phyloP scores from a whole-genome alignment of 2,113 vertebrate species.

The Butorides virescens region DNA sequence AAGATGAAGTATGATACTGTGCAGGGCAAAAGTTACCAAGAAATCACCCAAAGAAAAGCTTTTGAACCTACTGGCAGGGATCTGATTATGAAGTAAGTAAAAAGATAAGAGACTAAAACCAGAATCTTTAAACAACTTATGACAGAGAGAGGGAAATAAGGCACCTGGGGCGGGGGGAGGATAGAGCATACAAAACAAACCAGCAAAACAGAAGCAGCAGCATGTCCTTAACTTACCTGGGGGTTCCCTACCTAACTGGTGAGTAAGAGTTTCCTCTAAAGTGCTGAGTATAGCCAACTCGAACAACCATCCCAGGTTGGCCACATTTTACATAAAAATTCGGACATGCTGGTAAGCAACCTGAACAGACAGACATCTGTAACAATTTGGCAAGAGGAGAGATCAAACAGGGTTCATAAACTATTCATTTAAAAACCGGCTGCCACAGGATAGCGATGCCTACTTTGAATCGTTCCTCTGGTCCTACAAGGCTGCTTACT shows the following conservation, averaged over 20 bases:
- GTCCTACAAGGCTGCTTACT: neutral
- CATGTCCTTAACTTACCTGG: neutral
- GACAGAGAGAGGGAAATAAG: neutral
- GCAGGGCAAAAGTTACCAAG: neutral
- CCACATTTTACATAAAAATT: neutral
- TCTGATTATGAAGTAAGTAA: neutral
- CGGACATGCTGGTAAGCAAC: neutral
- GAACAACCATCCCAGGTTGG: neutral
- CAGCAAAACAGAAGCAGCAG: neutral
- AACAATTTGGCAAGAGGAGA: neutral
- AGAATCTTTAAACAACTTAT: neutral
- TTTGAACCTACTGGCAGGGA: neutral
- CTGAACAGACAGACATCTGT: neutral
- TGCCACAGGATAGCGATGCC: neutral
- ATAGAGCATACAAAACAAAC: neutral
- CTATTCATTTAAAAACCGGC: neutral
- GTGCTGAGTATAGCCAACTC: neutral
- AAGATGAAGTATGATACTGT: neutral
- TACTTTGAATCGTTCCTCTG: neutral
- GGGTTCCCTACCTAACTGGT: neutral
- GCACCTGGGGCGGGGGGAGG: too few relatives aligned
- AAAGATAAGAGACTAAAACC: neutral
- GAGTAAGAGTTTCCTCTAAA: neutral
- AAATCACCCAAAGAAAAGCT: neutral
- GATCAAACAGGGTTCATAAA: neutral